Base-by-base conservation (phyloP, 1,140 invertebrate genomes). In the Ooceraea biroi region DNA sequence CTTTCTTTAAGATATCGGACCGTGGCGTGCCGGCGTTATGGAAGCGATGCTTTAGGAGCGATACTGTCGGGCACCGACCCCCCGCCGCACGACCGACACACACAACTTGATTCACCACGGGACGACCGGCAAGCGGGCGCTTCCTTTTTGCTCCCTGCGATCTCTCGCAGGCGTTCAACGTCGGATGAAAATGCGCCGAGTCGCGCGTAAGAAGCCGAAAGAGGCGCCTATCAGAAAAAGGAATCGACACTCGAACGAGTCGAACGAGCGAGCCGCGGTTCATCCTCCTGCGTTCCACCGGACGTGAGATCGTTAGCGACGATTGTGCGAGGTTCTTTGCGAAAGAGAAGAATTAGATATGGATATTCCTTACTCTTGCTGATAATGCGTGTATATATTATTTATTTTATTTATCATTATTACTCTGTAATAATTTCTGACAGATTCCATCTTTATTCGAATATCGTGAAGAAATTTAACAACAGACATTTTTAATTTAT, bases 21-120 rank as follows among this genome's bases (percentile, higher is more conserved):
- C 50, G 76, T 84, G 69, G 78, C 78, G 65, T 83, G 85, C 84
- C 57, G 83, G 84, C 82, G 86, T 89, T 89, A 88, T 86, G 86
- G 86, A 89, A 86, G 84, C 88, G 86, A 90, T 91, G 87, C 89
- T 90, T 88, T 85, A 82, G 86, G 85, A 83, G 87, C 85, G 90
- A 92, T 91, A 92, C 87, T 90, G 89, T 91, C 91, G 86, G 86
- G 77, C 84, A 89, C 88, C 88, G 91, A 90, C 90, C 91, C 91
- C 90, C 89, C 66, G 87, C 73, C 78, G 89, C 55, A 88, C 71
- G 82, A 84, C 61, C 89, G 88, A 91, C 84, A 84, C 86, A 88
- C 90, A 90, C 87, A 88, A 91, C 90, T 91, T 91, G 90, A 91
- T 91, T 90, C 90, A 90, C 88, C 87, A 61, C 66, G 76, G 76